A percentile compares a stretch with the other conserved stretches of the same genome.
Conservation (phyloP, 2,888 invertebrate species). For the Chrysomela aeneicollis region DNA sequence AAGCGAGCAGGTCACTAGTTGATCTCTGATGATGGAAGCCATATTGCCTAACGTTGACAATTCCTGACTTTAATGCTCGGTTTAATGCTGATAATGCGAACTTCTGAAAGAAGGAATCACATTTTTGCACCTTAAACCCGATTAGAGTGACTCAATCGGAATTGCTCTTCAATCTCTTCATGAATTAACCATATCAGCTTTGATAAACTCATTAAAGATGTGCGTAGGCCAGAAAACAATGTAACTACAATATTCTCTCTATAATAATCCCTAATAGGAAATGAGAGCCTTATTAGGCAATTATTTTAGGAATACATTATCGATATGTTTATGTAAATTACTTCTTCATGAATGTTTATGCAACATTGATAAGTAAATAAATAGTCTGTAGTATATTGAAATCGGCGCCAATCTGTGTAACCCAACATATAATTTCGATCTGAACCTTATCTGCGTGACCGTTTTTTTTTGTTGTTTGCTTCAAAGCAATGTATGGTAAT, state of each 20-base stretch:
- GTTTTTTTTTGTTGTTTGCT: slow-evolving; percentile 10
- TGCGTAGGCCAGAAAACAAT: slow-evolving; percentile 4
- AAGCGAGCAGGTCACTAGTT: no score
- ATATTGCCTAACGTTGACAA: no score
- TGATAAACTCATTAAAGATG: not conserved
- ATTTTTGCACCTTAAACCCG: no score
- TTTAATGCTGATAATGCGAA: no score
- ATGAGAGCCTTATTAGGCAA: slow-evolving; percentile 17
- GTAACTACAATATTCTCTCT: slow-evolving; percentile 4
- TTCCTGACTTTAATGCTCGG: no score
- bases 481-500: not conserved
- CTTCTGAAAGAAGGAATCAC: no score
- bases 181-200: not conserved
- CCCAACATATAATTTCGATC: slow-evolving; percentile 23
- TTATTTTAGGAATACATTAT: slow-evolving; percentile 26
- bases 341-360: slow-evolving; percentile 22
- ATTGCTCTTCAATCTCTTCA: no score
- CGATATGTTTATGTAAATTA: slow-evolving; percentile 27
- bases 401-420: slow-evolving; percentile 20
- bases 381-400: slow-evolving; percentile 14
- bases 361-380: slow-evolving; percentile 21
- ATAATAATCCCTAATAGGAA: slow-evolving; percentile 12
- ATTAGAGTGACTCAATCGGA: no score
- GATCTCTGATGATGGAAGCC: no score
- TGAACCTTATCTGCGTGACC: slow-evolving; percentile 8